Evolutionary conservation across 2,797 vertebrate species (phyloP).

Genomic region (Remorina albescens): DNA sequence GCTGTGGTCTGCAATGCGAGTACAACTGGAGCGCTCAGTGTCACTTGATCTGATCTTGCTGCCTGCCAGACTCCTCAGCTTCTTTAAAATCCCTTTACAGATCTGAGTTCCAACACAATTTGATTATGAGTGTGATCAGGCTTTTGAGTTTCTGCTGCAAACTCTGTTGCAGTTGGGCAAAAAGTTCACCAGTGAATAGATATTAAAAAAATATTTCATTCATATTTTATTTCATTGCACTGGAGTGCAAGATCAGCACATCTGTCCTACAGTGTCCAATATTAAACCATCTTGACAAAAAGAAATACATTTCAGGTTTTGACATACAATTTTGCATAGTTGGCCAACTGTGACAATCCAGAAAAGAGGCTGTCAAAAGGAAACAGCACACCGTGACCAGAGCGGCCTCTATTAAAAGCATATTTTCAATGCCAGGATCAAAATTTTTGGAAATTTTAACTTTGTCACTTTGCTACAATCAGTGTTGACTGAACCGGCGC

Average conservation of each 20-base stretch:
- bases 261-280: not conserved
- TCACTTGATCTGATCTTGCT: constrained; percentile 74
- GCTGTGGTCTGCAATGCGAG: constrained; percentile 77
- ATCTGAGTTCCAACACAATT: constrained; percentile 50
- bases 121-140: constrained; percentile 43
- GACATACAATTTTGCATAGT: not conserved
- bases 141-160: constrained; percentile 41
- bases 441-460: constrained; percentile 23
- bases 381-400: constrained; percentile 1
- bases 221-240: no score
- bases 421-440: no score
- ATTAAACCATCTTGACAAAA: not conserved
- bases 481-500: constrained; percentile 32
- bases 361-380: not conserved
- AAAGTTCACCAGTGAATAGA: constrained; percentile 17
- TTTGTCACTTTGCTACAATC: not conserved
- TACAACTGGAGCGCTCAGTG: constrained; percentile 75
- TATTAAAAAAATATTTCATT: not conserved
- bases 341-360: not conserved
- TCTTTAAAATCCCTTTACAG: constrained; percentile 66
- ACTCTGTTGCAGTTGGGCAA: constrained; percentile 27
- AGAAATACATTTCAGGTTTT: not conserved
- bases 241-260: not conserved
- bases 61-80: constrained; percentile 69
- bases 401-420: not conserved